These are phyloP conservation scores for Euspilapteryx auroguttella DNA, from an alignment of 2,888 invertebrate genomes.

Conservation along the genomic window DNA sequence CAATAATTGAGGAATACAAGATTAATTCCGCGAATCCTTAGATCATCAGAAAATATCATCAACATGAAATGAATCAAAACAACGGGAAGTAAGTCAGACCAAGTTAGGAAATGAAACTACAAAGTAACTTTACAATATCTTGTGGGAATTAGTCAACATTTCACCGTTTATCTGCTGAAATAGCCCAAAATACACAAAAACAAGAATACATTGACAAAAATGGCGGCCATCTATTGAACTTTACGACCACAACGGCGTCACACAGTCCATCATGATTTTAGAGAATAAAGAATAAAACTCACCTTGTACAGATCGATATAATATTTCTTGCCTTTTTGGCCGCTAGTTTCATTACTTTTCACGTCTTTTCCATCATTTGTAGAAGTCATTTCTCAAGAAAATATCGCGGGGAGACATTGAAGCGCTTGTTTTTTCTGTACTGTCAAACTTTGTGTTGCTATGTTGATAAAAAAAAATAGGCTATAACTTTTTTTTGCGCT, in stretches of 20 bases:
- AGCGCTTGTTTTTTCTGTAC: slow-evolving; percentile 58
- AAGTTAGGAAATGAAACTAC: too few species aligned
- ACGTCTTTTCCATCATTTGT: slow-evolving; percentile 60
- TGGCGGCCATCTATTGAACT: slow-evolving; percentile 51
- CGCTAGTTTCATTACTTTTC: slow-evolving; percentile 51
- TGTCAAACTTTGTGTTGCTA: slow-evolving; percentile 47
- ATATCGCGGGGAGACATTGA: slow-evolving; percentile 61
- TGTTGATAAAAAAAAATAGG: too few species aligned
- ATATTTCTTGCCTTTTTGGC: slow-evolving; percentile 49
- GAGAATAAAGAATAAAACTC: slow-evolving; percentile 25
- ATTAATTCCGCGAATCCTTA: too few species aligned
- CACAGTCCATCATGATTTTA: slow-evolving; percentile 14
- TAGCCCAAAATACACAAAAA: slow-evolving; percentile 34
- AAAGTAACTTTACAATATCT: too few species aligned
- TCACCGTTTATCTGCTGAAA: too few species aligned
- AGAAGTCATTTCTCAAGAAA: slow-evolving; percentile 62
- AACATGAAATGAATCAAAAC: too few species aligned
- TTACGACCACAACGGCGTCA: slow-evolving; percentile 47
- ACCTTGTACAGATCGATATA: slow-evolving; percentile 56
- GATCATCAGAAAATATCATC: too few species aligned
- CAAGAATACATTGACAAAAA: slow-evolving; percentile 53
- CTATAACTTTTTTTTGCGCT: too few species aligned
- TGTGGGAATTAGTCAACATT: too few species aligned
- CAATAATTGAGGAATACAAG: too few species aligned
- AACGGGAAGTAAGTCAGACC: too few species aligned